These are phyloP conservation scores for Apis laboriosa DNA, from an alignment of 1,140 invertebrate genomes.

Conservation along the genomic window DNA sequence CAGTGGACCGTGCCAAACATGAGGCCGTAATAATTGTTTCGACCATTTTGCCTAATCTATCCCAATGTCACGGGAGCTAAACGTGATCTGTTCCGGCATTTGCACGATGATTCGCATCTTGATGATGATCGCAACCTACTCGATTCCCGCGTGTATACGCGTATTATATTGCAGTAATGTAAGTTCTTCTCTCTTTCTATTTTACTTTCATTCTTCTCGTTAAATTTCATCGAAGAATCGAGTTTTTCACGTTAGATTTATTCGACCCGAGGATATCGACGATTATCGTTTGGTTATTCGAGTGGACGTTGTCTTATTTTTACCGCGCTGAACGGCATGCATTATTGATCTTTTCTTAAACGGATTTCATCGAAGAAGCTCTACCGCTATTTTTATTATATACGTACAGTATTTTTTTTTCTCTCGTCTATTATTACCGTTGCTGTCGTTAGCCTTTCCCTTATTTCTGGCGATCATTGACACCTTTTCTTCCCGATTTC, in stretches of 20 bases:
- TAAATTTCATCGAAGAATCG: background rate
- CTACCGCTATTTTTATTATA: constrained; percentile 37
- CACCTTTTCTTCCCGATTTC: background rate
- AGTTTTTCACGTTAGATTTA: background rate
- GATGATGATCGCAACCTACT: background rate
- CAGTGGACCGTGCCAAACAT: constrained; percentile 39
- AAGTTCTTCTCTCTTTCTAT: too few species aligned
- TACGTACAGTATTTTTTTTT: background rate
- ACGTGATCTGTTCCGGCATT: background rate
- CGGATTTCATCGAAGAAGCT: constrained; percentile 11
- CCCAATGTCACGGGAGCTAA: background rate
- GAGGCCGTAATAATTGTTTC: constrained; percentile 15
- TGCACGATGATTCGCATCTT: background rate
- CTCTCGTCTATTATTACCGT: background rate
- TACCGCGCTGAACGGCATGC: background rate
- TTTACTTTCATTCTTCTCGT: too few species aligned
- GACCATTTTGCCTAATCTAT: background rate
- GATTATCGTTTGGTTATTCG: constrained; percentile 1
- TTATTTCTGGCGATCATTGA: constrained; percentile 11
- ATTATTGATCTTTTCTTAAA: constrained; percentile 36
- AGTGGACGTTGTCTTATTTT: constrained; percentile 25
- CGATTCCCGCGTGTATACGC: too few species aligned
- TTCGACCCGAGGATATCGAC: background rate
- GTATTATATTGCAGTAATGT: background rate
- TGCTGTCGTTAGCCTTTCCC: background rate